Percentiles rank a stretch among this genome's conserved stretches.
These are phyloP conservation scores for Dromaius novaehollandiae DNA, from an alignment of 2,113 vertebrate species.

Conservation along the genomic window DNA sequence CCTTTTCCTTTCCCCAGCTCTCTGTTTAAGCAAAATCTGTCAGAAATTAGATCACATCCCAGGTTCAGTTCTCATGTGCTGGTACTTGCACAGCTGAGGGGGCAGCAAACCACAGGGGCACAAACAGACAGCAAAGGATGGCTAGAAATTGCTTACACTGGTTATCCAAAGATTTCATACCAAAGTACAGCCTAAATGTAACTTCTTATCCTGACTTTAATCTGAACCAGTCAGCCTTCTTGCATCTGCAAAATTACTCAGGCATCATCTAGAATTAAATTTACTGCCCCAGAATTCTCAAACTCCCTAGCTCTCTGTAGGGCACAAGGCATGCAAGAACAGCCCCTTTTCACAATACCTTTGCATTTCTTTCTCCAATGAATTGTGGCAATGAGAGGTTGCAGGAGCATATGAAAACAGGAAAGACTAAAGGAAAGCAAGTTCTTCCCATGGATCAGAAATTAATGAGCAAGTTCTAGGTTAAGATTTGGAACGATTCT, in stretches of 20 bases:
- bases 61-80: neutral
- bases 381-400: neutral
- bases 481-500: neutral
- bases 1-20: neutral
- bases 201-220: slow-evolving; percentile 13
- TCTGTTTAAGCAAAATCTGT: neutral
- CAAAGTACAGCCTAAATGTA: slow-evolving; percentile 33
- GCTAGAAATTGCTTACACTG: neutral
- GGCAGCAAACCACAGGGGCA: neutral
- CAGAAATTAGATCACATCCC: slow-evolving; percentile 10
- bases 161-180: slow-evolving; percentile 32
- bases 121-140: neutral
- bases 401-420: neutral
- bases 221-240: slow-evolving; percentile 10
- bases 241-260: slow-evolving; percentile 34
- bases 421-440: neutral
- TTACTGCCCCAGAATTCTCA: slow-evolving; percentile 46
- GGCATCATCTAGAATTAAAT: slow-evolving; percentile 52
- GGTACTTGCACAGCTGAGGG: neutral
- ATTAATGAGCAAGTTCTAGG: neutral
- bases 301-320: slow-evolving; percentile 13
- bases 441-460: neutral
- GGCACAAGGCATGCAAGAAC: neutral
- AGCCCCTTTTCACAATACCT: neutral
- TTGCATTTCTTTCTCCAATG: neutral